Percentiles rank a stretch among this genome's conserved stretches.
Conservation (phyloP, 2,797 vertebrate genomes). For the Thunnus albacares region DNA sequence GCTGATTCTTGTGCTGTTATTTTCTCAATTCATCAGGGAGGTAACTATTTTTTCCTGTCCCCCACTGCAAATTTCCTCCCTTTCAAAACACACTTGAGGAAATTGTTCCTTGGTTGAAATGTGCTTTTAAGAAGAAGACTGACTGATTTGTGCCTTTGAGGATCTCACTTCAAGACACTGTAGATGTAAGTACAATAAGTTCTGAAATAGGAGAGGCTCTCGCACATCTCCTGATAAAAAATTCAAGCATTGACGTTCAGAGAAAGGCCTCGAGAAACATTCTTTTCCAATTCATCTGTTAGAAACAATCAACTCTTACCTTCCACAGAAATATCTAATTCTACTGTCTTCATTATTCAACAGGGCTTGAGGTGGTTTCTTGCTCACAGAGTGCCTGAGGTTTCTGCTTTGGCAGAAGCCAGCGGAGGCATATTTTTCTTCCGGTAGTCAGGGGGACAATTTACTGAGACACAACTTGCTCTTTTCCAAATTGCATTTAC, state of each 20-base stretch:
- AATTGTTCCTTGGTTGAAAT: slow-evolving; percentile 21
- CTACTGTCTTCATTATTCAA: slow-evolving; percentile 16
- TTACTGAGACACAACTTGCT: slow-evolving; percentile 25
- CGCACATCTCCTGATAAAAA: slow-evolving; percentile 39
- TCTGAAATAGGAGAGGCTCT: slow-evolving; percentile 32
- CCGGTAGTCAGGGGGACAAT: slow-evolving; percentile 1
- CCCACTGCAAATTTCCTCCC: neutral
- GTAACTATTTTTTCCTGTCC: neutral
- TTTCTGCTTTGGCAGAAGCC: slow-evolving; percentile 11
- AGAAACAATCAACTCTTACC: slow-evolving; percentile 28
- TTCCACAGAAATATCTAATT: slow-evolving; percentile 12
- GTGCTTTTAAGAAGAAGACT: slow-evolving; percentile 33
- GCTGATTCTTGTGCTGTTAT: slow-evolving; percentile 7
- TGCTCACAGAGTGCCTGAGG: slow-evolving; percentile 9
- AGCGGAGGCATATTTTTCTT: neutral
- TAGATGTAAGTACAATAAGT: slow-evolving; percentile 44
- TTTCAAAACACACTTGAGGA: slow-evolving; percentile 26
- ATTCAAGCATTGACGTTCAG: slow-evolving; percentile 19
- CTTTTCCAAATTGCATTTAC: slow-evolving; percentile 31
- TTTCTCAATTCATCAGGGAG: neutral
- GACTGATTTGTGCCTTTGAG: slow-evolving; percentile 40
- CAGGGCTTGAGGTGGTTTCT: neutral
- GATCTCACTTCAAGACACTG: slow-evolving; percentile 29
- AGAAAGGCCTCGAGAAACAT: slow-evolving; percentile 24
- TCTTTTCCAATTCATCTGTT: slow-evolving; percentile 29